A percentile compares a stretch with the other conserved stretches of the same genome.
These are phyloP conservation scores for Penaeus chinensis DNA, from an alignment of 1,140 invertebrate genomes.

Conservation along the genomic window DNA sequence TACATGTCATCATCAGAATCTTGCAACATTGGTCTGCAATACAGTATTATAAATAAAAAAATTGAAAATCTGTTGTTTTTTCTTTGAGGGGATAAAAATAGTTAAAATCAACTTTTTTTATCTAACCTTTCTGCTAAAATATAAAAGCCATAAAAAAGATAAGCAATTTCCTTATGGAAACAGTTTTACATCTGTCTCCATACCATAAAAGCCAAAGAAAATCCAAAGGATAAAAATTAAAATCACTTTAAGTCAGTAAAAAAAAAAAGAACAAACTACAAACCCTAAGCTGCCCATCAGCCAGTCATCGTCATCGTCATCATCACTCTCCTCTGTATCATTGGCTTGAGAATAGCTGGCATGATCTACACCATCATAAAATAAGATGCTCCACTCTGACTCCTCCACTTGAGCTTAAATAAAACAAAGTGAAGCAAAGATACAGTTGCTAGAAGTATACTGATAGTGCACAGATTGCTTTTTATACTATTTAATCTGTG, in stretches of 20 bases:
- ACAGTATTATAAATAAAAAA: neutral
- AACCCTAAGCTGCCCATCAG: constrained; percentile 46
- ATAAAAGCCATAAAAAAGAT: too few relatives aligned
- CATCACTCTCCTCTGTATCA: constrained; percentile 35
- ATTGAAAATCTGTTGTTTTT: neutral
- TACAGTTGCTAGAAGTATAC: too few relatives aligned
- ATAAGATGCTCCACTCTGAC: constrained; percentile 41
- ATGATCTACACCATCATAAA: constrained; percentile 1
- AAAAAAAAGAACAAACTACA: neutral
- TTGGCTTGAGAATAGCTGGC: neutral
- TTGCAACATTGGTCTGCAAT: constrained; percentile 39
- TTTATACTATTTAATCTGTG: too few relatives aligned
- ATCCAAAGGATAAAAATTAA: neutral
- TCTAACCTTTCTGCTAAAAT: too few relatives aligned
- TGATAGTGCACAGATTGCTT: too few relatives aligned
- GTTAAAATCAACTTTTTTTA: too few relatives aligned
- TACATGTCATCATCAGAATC: constrained; percentile 57
- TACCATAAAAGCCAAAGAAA: too few relatives aligned
- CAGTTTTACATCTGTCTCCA: too few relatives aligned
- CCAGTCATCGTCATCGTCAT: constrained; percentile 55
- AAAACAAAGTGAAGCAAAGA: too few relatives aligned
- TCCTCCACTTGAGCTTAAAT: neutral
- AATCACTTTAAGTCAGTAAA: neutral
- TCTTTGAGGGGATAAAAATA: too few relatives aligned
- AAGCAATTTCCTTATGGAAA: too few relatives aligned